Evolutionary conservation across 2,113 vertebrate species (phyloP).

Genomic region (Callorhinus ursinus): DNA sequence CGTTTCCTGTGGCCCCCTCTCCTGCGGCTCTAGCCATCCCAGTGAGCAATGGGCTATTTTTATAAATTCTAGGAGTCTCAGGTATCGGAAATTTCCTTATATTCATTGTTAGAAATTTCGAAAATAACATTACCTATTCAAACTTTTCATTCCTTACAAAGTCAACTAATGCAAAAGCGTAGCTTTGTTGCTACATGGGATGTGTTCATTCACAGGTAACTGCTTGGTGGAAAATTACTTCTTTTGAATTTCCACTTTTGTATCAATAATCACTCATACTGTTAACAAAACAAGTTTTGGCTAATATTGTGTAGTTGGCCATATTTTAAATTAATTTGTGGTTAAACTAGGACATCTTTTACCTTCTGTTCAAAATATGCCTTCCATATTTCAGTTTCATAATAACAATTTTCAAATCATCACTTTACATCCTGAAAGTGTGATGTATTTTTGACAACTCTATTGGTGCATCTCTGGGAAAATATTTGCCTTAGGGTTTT

Average conservation of each 20-base stretch:
- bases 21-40: not conserved
- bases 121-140: not conserved
- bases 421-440: not conserved
- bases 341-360: not conserved
- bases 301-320: not conserved
- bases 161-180: not conserved
- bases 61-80: not conserved
- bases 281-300: not conserved
- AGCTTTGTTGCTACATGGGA: not conserved
- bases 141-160: not conserved
- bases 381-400: not conserved
- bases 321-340: not conserved
- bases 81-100: not conserved
- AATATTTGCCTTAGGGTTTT: not conserved
- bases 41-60: not conserved
- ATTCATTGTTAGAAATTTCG: not conserved
- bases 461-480: not conserved
- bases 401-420: not conserved
- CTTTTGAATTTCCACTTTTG: not conserved
- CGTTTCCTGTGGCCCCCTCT: fast-evolving
- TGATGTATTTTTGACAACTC: not conserved
- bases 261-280: not conserved
- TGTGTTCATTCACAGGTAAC: not conserved
- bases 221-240: not conserved
- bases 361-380: not conserved